Conservation (phyloP, 2,797 vertebrate species). For the Neosilurus hyrtlii region DNA sequence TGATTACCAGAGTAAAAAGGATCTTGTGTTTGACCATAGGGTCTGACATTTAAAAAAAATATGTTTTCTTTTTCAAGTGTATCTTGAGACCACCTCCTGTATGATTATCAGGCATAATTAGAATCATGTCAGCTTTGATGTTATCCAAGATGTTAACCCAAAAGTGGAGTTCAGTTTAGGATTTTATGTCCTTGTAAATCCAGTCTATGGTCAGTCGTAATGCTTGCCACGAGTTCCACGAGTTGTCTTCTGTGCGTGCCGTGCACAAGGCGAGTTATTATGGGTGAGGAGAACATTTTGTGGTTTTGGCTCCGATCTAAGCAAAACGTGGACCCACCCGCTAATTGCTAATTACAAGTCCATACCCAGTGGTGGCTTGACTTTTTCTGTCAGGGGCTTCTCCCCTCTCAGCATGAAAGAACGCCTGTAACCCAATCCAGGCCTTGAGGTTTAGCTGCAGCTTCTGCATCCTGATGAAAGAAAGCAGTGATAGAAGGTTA, state of each 20-base stretch:
- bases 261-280: conserved; percentile 70
- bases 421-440: conserved; percentile 68
- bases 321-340: conserved; percentile 77
- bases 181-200: conserved; percentile 72
- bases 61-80: conserved; percentile 72
- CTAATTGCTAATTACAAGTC: conserved; percentile 85
- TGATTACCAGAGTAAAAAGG: conserved; percentile 74
- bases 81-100: conserved; percentile 28
- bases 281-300: conserved; percentile 79
- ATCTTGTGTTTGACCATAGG: conserved; percentile 73
- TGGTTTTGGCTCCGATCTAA: conserved; percentile 75
- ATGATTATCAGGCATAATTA: conserved; percentile 39
- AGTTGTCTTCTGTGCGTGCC: conserved; percentile 58
- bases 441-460: conserved; percentile 63
- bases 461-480: conserved; percentile 68
- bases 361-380: conserved; percentile 75
- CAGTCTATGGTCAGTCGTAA: conserved; percentile 58
- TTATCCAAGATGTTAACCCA: conserved; percentile 30
- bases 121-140: conserved; percentile 47
- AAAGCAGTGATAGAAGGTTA: conserved; percentile 64
- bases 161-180: conserved; percentile 60
- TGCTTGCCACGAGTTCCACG: conserved; percentile 63
- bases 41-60: conserved; percentile 65
- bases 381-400: conserved; percentile 76
- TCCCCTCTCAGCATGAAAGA: conserved; percentile 68